phyloP scores from a whole-genome alignment of 1,140 invertebrate species.

The Dufourea novaeangliae region DNA sequence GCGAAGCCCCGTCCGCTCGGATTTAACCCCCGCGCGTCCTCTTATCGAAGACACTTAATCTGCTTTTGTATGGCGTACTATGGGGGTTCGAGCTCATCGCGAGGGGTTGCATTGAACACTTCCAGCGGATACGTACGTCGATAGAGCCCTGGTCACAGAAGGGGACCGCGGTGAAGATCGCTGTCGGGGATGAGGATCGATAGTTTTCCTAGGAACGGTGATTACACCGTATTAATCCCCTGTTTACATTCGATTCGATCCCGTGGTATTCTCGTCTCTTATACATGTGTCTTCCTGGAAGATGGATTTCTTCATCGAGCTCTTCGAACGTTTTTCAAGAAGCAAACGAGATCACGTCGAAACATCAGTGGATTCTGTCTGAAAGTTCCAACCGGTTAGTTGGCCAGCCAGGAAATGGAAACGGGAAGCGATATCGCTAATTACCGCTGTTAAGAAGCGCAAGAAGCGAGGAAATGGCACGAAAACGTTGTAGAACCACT shows the following conservation, averaged over 20 bases:
- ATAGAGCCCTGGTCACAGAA: slow-evolving; percentile 36
- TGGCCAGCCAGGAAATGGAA: background rate
- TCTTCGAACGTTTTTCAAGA: background rate
- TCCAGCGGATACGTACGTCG: slow-evolving; percentile 27
- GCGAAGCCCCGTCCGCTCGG: background rate
- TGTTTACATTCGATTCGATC: too few species aligned
- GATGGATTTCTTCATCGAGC: background rate
- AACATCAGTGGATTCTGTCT: background rate
- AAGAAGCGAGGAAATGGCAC: slow-evolving; percentile 36
- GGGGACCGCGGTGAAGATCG: slow-evolving; percentile 13
- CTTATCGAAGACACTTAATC: slow-evolving; percentile 65
- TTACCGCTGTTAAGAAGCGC: slow-evolving; percentile 33
- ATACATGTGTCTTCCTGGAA: background rate
- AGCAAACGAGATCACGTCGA: background rate
- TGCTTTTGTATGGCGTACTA: slow-evolving; percentile 54
- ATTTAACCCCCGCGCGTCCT: slow-evolving; percentile 50
- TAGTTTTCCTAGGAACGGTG: slow-evolving; percentile 38
- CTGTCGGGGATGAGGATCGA: slow-evolving; percentile 25
- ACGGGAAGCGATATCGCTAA: slow-evolving; percentile 35
- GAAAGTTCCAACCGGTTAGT: background rate
- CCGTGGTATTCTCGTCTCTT: too few species aligned
- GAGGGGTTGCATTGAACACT: slow-evolving; percentile 49
- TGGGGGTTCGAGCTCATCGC: slow-evolving; percentile 9
- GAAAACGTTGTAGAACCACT: slow-evolving; percentile 20
- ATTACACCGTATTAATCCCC: background rate